Percentiles rank a stretch among this genome's conserved stretches.
phyloP scores from a whole-genome alignment of 2,113 vertebrate genomes.

The Murina feae region DNA sequence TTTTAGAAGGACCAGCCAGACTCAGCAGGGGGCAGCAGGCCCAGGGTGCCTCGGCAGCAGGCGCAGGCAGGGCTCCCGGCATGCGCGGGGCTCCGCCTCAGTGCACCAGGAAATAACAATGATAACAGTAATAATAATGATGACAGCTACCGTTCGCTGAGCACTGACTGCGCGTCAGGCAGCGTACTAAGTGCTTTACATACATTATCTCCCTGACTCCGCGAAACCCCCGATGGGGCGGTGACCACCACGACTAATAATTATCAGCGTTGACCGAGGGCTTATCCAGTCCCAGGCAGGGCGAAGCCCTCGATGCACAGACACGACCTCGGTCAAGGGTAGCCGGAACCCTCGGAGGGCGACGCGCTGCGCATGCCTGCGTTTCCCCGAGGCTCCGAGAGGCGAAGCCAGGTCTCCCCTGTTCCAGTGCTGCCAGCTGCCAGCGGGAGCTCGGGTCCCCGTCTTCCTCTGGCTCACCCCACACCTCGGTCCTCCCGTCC shows the following conservation, averaged over 20 bases:
- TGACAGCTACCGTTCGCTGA: not conserved
- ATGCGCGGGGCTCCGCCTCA: not conserved
- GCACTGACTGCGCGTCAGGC: not conserved
- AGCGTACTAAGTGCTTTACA: not conserved
- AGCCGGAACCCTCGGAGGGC: not conserved
- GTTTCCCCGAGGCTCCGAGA: not conserved
- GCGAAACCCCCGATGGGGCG: not conserved
- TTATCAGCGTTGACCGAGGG: not conserved
- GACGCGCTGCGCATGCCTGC: accelerated
- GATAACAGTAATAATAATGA: not conserved
- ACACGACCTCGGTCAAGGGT: not conserved
- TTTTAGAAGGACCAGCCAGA: not conserved
- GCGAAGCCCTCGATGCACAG: not conserved
- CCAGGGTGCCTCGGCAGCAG: not conserved
- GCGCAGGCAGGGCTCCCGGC: not conserved
- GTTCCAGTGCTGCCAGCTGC: not conserved
- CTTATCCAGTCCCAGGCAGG: not conserved
- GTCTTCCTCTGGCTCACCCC: not conserved
- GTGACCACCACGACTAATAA: not conserved
- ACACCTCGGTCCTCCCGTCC: not conserved
- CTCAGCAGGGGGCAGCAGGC: not conserved
- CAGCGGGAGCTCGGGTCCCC: not conserved
- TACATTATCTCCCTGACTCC: not conserved
- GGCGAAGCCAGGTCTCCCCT: not conserved
- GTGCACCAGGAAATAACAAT: constrained; percentile 17